Percentiles rank a stretch among this genome's conserved stretches.
These are phyloP conservation scores for Caenorhabditis drosophilae DNA, from an alignment of 2,888 invertebrate genomes.

Conservation along the genomic window DNA sequence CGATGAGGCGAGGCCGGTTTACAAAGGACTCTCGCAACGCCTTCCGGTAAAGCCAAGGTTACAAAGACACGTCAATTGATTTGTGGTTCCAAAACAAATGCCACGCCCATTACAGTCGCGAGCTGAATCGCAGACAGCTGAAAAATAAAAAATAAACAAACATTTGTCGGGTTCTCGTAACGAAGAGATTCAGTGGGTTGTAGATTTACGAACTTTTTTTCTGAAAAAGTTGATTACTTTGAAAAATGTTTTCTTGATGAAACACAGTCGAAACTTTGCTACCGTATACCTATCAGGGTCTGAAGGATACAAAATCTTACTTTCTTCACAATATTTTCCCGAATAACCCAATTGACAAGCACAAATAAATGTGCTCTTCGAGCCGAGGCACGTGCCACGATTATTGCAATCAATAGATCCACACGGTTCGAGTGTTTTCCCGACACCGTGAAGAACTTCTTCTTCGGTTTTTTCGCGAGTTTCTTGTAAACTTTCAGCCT, in stretches of 20 bases:
- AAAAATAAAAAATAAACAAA: constrained; percentile 8
- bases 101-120: constrained; percentile 66
- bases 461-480: constrained; percentile 23
- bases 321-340: constrained; percentile 61
- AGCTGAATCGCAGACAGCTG: constrained; percentile 59
- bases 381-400: constrained; percentile 60
- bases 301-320: constrained; percentile 33
- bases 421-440: constrained; percentile 24
- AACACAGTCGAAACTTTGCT: too few species aligned
- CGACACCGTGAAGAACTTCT: constrained; percentile 7
- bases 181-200: too few species aligned
- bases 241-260: too few species aligned
- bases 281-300: background rate
- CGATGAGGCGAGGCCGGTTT: too few species aligned
- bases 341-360: constrained; percentile 60
- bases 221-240: too few species aligned
- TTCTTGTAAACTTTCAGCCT: constrained; percentile 32
- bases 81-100: constrained; percentile 59
- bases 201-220: too few species aligned
- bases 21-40: constrained; percentile 54
- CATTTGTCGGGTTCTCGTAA: too few species aligned
- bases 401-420: constrained; percentile 55
- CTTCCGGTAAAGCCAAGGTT: constrained; percentile 54
- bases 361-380: constrained; percentile 55
- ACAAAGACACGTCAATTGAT: constrained; percentile 57